Evolutionary conservation across 2,113 vertebrate genomes (phyloP).

Genomic region (Sander lucioperca): DNA sequence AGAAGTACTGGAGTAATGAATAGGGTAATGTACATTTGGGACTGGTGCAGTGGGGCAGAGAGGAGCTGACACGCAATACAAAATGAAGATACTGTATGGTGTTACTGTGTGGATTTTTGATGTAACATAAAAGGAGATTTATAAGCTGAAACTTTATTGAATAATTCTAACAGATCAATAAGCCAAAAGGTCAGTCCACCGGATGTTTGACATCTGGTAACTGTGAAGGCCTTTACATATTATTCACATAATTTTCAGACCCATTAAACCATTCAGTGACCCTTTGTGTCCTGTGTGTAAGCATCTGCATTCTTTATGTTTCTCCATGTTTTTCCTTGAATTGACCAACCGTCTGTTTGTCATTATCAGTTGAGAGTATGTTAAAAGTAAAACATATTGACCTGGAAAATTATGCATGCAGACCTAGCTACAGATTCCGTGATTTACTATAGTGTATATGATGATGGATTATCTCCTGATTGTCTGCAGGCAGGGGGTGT

Average conservation of each 20-base stretch:
- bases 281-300: not conserved
- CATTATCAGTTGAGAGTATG: not conserved
- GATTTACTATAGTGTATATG: constrained; percentile 1
- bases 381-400: constrained; percentile 19
- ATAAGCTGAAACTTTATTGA: not conserved
- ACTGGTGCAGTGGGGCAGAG: constrained; percentile 7
- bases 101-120: not conserved
- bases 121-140: not conserved
- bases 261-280: not conserved
- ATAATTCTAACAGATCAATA: not conserved
- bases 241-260: not conserved
- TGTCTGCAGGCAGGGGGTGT: not conserved
- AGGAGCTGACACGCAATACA: not conserved
- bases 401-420: constrained; percentile 13
- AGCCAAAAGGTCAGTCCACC: not conserved
- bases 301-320: not conserved
- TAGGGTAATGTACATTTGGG: constrained; percentile 17
- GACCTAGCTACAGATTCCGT: not conserved
- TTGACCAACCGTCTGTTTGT: not conserved
- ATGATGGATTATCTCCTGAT: constrained; percentile 23
- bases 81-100: not conserved
- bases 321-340: not conserved
- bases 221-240: not conserved
- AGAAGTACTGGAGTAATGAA: constrained; percentile 36
- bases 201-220: not conserved